Evolutionary conservation across 2,113 vertebrate genomes (phyloP), one percentile per base, ranked within the genome.

Genomic region (Cavia aperea): DNA sequence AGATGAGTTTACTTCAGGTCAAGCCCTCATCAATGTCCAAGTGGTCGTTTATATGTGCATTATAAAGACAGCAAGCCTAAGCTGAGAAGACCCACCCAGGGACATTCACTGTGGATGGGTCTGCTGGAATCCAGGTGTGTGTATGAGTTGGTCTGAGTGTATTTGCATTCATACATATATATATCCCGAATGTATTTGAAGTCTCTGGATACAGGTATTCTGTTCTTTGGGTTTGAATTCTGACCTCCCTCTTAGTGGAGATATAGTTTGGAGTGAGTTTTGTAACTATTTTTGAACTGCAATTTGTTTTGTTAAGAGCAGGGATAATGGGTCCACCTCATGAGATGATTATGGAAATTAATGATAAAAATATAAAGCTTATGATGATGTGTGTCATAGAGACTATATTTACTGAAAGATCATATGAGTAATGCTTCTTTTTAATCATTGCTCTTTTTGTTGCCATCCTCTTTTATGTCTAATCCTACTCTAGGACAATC

Each of bases 141-240:
- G 16, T 62, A 5, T n/a, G 0, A 65, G 29, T 46, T 39, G 6
- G 18, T 81, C 73, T 91, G 46, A 29, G 31, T 75, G 73, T 24
- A 24, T 85, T 86, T 91, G 83, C 33, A 39, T 43, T 33, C 43
- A 58, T 14, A 16, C 19, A 19, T 63, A 23, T 14, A 36, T 8
- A 36, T 8, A 23, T 70, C 8, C 43, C 62, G 62, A 70, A 39
- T 33, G 51, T 70, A 33, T 19, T 12, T 66, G 24, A 43, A 79
- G 49, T 54, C 15, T 92, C 70, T 91, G 46, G 23, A 19, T 54
- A 15, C 68, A 88, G 51, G 18, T 19, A 26, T 63, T 11, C 24
- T 75, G 33, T 63, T 8, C 24, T 75, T 77, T 93, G 72, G 46
- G 9, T 89, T 92, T 84, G 58, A 15, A 68, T 91, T 84, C 33